These are phyloP conservation scores for Heliconius hermathena DNA, from an alignment of 1,140 invertebrate genomes.

Conservation along the genomic window DNA sequence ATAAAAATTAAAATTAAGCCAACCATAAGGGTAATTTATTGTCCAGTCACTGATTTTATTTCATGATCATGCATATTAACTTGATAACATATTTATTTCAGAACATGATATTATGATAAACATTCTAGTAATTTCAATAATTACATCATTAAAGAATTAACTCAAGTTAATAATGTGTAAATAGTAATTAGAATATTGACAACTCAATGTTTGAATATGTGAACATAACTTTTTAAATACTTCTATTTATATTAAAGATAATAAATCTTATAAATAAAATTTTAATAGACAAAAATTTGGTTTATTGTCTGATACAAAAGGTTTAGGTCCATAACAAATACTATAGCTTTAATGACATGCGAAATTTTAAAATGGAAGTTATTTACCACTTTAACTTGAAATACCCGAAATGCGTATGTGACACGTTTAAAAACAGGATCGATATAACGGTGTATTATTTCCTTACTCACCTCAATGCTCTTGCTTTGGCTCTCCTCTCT, in stretches of 20 bases:
- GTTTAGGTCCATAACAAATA: background rate
- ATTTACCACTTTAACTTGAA: background rate
- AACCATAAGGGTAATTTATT: no score
- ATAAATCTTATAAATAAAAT: no score
- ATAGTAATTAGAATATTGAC: background rate
- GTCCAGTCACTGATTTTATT: no score
- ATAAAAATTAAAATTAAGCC: no score
- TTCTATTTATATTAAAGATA: background rate
- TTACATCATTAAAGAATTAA: background rate
- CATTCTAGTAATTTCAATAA: background rate
- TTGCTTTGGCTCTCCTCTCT: constrained; percentile 86
- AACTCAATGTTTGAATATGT: background rate
- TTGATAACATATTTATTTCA: no score
- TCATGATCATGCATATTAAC: no score
- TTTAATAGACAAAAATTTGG: background rate
- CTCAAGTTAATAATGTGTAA: background rate
- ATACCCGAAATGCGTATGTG: background rate
- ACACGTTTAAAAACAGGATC: constrained; percentile 33
- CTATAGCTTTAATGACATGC: background rate
- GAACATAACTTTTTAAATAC: background rate
- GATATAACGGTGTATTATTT: constrained; percentile 29
- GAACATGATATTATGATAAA: background rate
- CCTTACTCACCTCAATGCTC: constrained; percentile 79
- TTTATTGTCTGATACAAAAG: background rate
- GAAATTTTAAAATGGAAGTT: background rate